These are phyloP conservation scores for Clanis bilineata DNA, from an alignment of 2,888 invertebrate genomes.

Conservation along the genomic window DNA sequence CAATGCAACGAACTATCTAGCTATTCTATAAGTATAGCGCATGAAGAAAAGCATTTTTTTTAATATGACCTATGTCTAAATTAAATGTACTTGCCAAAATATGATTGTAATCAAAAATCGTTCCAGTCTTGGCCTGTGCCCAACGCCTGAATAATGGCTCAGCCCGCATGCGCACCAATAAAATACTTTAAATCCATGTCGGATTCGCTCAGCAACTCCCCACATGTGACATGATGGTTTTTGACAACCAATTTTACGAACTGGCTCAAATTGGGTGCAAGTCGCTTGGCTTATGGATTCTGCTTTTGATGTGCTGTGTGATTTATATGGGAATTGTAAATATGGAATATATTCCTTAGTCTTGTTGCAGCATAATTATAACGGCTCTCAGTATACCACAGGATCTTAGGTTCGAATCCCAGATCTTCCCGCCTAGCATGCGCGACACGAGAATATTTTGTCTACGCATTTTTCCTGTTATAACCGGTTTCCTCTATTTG, in stretches of 20 bases:
- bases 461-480: no score
- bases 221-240: conserved; percentile 4
- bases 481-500: no score
- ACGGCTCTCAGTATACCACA: no score
- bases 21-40: no score
- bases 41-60: no score
- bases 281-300: not conserved
- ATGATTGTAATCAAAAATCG: conserved; percentile 25
- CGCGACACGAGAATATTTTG: no score
- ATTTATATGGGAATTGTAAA: not conserved
- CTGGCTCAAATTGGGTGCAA: not conserved
- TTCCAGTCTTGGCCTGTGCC: conserved; percentile 24
- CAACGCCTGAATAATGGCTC: conserved; percentile 31
- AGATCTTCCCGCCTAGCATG: no score
- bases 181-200: conserved; percentile 25
- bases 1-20: no score
- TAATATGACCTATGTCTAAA: conserved; percentile 7
- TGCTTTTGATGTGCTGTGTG: conserved; percentile 3
- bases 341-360: no score
- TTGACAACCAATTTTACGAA: conserved; percentile 12
- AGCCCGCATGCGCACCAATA: conserved; percentile 26
- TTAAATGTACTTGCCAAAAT: conserved; percentile 6
- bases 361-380: no score
- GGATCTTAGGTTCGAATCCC: no score
- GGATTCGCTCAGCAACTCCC: conserved; percentile 1